These are phyloP conservation scores for Xenus cinereus DNA, from an alignment of 2,113 vertebrate species.

Conservation along the genomic window DNA sequence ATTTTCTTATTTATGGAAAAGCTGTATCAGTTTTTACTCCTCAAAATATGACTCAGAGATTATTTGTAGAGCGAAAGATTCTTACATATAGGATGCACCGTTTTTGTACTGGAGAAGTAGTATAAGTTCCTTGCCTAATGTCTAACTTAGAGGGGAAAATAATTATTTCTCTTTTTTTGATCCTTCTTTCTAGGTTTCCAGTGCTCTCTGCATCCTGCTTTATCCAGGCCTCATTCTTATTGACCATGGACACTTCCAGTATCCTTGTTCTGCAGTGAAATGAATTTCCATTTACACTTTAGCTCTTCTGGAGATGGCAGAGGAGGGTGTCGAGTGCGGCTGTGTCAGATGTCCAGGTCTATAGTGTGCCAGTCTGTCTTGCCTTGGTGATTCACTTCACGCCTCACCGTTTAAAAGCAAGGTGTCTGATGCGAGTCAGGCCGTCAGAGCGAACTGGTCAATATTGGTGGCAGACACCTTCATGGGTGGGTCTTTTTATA, in stretches of 20 bases:
- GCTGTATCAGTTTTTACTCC: not conserved
- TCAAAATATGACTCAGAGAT: not conserved
- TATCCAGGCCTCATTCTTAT: conserved; percentile 96
- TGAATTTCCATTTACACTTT: not conserved
- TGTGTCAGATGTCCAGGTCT: not conserved
- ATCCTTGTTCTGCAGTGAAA: conserved; percentile 80
- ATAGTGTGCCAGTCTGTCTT: not conserved
- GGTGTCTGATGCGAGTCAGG: accelerated
- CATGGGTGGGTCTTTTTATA: not conserved
- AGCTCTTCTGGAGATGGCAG: not conserved
- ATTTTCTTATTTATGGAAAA: not conserved
- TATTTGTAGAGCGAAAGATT: not conserved
- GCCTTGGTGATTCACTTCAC: not conserved
- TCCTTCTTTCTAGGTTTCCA: conserved; percentile 76
- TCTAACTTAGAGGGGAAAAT: not conserved
- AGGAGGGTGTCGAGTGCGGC: not conserved
- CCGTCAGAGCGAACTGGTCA: not conserved
- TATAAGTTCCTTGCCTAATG: not conserved
- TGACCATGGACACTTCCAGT: conserved; percentile 98
- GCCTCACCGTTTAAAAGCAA: not conserved
- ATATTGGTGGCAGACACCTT: accelerated
- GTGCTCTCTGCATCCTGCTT: conserved; percentile 85
- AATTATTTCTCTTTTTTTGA: not conserved
- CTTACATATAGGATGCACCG: accelerated
- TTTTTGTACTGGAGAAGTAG: not conserved